Base-by-base conservation (phyloP, 1,140 invertebrate genomes). In the Philotrypesis tridentata region DNA sequence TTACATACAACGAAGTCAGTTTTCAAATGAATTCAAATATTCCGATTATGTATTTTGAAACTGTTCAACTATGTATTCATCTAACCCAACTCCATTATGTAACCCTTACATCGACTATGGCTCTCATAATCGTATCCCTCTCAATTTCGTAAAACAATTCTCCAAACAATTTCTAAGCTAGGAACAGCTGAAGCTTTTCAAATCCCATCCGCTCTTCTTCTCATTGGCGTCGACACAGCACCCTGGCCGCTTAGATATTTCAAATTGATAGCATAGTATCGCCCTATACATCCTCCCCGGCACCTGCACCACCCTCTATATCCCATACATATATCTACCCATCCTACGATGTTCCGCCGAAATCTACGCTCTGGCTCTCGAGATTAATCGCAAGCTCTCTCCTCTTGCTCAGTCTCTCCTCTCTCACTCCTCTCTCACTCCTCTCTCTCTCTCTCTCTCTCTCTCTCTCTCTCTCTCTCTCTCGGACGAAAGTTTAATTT, bases 401-500 rank as follows among this genome's bases (percentile, higher is more conserved):
- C n/a, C n/a, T n/a, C n/a, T n/a, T n/a, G n/a, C n/a, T n/a, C n/a
- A n/a, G n/a, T n/a, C n/a, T n/a, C n/a, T n/a, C n/a, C n/a, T n/a
- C n/a, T n/a, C n/a, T n/a, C n/a, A n/a, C n/a, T n/a, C n/a, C 37
- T 11, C 37, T 40, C 14, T 14, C 40, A 14, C 14, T 3, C n/a
- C 40, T 43, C 40, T 43, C 40, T 43, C 40, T 14, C 40, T 14
- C 40, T 43, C 40, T 43, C 40, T 43, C 37, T 40, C 37, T 11
- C 37, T 40, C 14, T 14, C 40, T 43, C 14, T 3, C 40, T 43
- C 40, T 43, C 48, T n/a, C 48, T n/a, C 48, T n/a, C 48, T n/a
- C 17, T 55, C 48, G 80, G 80, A 73, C 84, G 76, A 87, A 87
- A 87, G 85, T 87, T 87, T 87, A 87, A 87, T 87, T 87, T 87